Base-by-base conservation (phyloP, 2,113 vertebrate species). In the Tauraco erythrolophus region DNA sequence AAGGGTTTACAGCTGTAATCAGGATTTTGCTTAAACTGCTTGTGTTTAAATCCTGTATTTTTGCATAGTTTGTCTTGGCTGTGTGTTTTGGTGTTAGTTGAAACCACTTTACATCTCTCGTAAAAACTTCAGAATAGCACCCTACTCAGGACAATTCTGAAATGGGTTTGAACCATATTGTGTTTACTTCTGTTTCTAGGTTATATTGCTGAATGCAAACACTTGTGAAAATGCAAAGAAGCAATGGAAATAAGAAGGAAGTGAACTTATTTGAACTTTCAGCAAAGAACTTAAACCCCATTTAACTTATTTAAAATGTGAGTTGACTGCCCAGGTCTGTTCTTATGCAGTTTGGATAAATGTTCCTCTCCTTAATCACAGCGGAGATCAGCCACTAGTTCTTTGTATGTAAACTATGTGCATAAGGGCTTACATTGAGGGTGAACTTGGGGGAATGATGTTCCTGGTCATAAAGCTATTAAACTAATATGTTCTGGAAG, bases 221-320 rank as follows among this genome's bases (percentile, higher is more conserved):
- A 54, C 80, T 92, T 35, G 43, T 53, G 91, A 48, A 91, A 89
- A 96, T 79, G 61, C 70, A 85, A 72, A 79, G 65, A 61, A 60
- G 64, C 31, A 31, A 33, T 86, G 53, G 84, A 82, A 95, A 65
- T 79, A 69, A 92, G 69, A 76, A 46, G 86, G 74, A 88, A 75
- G 10, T 94, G 94, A 96, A 97, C 96, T 97, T 60, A 88, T 2
- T 35, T 97, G 96, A 98, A 97, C 97, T 85, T 92, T 66, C 24
- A 54, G 37, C 54, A 35, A 76, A 79, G 88, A 65, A 53, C 84
- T 79, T 50, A 71, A 83, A 27, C 18, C 56, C 25, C 75, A 19
- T 83, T 69, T 74, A 90, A 88, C 39, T 68, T 82, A 70, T 9
- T 89, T 75, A 61, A 82, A 83, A 97, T 15, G 78, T 53, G 94